Conservation (phyloP, 2,888 invertebrate genomes). For the Patella caerulea region DNA sequence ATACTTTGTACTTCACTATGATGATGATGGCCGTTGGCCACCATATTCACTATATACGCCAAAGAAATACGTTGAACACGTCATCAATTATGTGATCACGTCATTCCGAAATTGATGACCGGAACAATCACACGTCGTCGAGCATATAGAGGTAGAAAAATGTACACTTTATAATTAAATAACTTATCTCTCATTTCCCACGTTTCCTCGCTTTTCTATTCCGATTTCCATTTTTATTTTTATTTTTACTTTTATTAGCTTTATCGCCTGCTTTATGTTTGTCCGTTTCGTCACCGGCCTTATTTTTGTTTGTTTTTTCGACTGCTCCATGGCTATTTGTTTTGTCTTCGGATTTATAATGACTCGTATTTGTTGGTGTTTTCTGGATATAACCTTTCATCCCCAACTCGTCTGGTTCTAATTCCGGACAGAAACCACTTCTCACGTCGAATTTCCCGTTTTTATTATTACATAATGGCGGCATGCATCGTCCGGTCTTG, state of each 20-base stretch:
- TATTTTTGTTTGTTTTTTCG: too few relatives aligned
- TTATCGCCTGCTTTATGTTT: background rate
- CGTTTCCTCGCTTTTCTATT: background rate
- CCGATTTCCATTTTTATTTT: background rate
- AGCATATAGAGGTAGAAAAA: background rate
- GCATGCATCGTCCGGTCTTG: conserved; percentile 29
- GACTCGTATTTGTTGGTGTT: too few relatives aligned
- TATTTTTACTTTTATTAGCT: background rate
- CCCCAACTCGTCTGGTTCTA: conserved; percentile 6
- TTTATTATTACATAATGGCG: conserved; percentile 28
- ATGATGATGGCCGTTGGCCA: background rate
- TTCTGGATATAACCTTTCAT: background rate
- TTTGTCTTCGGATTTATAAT: too few relatives aligned
- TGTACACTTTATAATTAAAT: background rate
- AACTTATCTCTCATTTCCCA: background rate
- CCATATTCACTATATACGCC: background rate
- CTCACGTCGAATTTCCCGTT: conserved; percentile 26
- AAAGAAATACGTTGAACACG: background rate
- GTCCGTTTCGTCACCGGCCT: too few relatives aligned
- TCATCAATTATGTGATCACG: conserved; percentile 1
- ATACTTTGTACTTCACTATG: background rate
- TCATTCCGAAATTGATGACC: too few relatives aligned
- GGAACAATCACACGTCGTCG: background rate
- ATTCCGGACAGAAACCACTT: conserved; percentile 32
- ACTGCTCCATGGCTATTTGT: too few relatives aligned